phyloP scores from a whole-genome alignment of 2,797 vertebrate genomes.

The Leptodactylus fallax region DNA sequence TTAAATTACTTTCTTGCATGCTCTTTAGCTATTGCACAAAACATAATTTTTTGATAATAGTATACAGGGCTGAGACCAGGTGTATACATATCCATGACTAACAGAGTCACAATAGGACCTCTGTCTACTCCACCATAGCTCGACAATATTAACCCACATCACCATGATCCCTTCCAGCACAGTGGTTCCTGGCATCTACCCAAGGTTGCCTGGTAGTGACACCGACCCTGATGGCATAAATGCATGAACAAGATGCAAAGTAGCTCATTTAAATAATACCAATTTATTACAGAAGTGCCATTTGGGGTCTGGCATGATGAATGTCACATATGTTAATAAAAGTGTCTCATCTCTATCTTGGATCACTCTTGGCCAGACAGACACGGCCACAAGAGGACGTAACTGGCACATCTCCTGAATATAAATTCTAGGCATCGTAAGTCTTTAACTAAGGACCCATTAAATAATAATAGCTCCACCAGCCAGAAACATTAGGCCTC shows the following conservation, averaged over 20 bases:
- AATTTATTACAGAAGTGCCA: not conserved
- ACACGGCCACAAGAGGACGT: not conserved
- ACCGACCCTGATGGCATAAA: not conserved
- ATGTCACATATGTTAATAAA: conserved; percentile 18
- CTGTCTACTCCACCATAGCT: not conserved
- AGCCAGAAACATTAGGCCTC: not conserved
- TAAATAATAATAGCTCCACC: not conserved
- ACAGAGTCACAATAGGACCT: not conserved
- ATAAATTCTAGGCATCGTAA: not conserved
- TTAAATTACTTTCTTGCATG: too few relatives aligned
- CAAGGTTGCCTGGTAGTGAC: not conserved
- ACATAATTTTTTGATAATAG: too few relatives aligned
- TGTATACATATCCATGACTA: not conserved
- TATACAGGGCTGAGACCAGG: too few relatives aligned
- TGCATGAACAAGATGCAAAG: not conserved
- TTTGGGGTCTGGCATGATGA: not conserved
- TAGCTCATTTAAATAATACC: not conserved
- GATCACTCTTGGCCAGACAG: not conserved
- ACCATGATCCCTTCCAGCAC: not conserved
- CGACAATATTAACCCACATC: not conserved
- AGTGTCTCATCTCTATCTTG: not conserved
- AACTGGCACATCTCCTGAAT: not conserved
- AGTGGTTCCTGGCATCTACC: not conserved
- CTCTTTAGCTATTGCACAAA: too few relatives aligned
- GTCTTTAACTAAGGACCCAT: not conserved